Conservation (phyloP, 2,888 invertebrate genomes). For the Stenichneumon culpator region DNA sequence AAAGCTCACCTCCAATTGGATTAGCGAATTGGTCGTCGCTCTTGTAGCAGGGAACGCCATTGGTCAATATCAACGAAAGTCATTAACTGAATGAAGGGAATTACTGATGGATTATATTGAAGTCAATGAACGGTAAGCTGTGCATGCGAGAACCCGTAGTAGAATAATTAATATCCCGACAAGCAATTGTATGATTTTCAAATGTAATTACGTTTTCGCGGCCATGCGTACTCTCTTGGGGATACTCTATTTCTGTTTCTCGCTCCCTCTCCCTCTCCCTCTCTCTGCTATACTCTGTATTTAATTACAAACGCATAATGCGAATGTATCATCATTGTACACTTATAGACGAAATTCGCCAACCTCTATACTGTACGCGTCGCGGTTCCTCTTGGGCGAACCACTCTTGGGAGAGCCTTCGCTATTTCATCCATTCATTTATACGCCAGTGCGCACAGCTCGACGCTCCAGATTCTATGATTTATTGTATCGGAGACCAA, state of each 20-base stretch:
- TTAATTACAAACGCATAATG: slow-evolving; percentile 74
- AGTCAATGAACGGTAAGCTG: background rate
- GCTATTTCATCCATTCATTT: slow-evolving; percentile 63
- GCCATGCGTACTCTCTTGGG: background rate
- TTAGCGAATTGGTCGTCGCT: background rate
- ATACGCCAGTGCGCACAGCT: slow-evolving; percentile 22
- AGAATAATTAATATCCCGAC: slow-evolving; percentile 74
- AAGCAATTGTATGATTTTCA: slow-evolving; percentile 73
- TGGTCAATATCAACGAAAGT: background rate
- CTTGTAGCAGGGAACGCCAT: background rate
- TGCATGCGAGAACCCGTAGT: slow-evolving; percentile 14
- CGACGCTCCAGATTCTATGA: slow-evolving; percentile 51
- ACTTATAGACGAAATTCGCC: slow-evolving; percentile 39
- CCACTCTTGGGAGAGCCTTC: slow-evolving; percentile 36
- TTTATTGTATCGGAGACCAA: slow-evolving; percentile 45
- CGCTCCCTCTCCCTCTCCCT: slow-evolving; percentile 35
- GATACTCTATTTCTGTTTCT: slow-evolving; percentile 10
- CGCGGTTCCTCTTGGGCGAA: slow-evolving; percentile 7
- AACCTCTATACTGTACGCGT: slow-evolving; percentile 29
- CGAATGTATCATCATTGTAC: slow-evolving; percentile 67
- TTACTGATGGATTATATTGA: slow-evolving; percentile 1
- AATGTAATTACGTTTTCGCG: slow-evolving; percentile 72
- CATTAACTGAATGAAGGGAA: background rate
- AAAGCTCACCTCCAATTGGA: background rate
- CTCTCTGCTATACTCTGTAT: slow-evolving; percentile 54